Base-by-base conservation (phyloP, 1,140 invertebrate species). In the Pararge aegeria region DNA sequence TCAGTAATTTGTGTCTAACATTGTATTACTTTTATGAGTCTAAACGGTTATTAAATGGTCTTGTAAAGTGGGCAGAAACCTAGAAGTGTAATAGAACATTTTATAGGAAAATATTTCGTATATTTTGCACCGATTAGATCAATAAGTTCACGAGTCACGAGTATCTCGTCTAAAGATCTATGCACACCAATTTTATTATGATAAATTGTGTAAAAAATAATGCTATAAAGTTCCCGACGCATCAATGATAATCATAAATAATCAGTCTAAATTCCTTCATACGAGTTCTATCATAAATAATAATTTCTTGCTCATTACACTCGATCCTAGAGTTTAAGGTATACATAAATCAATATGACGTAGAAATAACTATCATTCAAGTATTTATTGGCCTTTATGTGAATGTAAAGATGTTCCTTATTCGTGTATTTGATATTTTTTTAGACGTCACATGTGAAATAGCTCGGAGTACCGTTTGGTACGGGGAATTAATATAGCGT, bases 331-430 rank as follows among this genome's bases (percentile, higher is more conserved):
- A 72, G 73, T 68, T 30, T 82, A 80, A 84, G 70, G 60, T 78
- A 75, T 79, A 75, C 67, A 73, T 76, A 64, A 80, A 55, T 34
- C 44, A 74, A 78, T 76, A 73, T 79, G 83, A 83, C 81, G 80
- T 86, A 86, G 83, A 76, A 63, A 76, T 84, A 82, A 86, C 73
- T 84, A 66, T 78, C 75, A 71, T 71, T 78, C 78, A 72, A 70
- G 67, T 86, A 85, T 88, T 83, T 86, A 86, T 75, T 83, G 83
- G 83, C 78, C 81, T 81, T 80, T 70, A 61, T 64, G 70, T 83
- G 78, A 80, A 80, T 67, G 60, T 79, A 63, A 75, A 72, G 63
- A 80, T 75, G 80, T 85, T 87, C 73, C 80, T 85, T 81, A 70
- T 61, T 73, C 55, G 55, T 70, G 61, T 76, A 13, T 73, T 81